A percentile compares a stretch with the other conserved stretches of the same genome.
phyloP scores from a whole-genome alignment of 2,888 invertebrate genomes.

The Clitarchus hookeri region DNA sequence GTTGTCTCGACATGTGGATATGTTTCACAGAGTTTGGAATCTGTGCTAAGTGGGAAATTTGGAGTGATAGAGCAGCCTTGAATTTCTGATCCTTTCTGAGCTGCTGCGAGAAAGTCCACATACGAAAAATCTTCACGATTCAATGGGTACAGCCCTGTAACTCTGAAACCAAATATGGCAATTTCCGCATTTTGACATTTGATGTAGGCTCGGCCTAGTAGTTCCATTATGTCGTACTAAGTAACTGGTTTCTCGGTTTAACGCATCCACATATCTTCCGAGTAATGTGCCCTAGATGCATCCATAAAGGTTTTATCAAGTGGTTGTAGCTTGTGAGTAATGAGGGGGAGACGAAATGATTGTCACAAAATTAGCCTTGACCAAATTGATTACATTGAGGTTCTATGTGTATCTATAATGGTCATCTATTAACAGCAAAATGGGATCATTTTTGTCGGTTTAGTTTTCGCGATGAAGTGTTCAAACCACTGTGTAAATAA shows the following conservation, averaged over 20 bases:
- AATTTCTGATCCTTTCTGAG: neutral
- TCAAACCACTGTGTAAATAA: neutral
- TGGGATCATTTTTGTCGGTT: neutral
- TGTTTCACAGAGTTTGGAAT: neutral
- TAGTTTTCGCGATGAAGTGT: neutral
- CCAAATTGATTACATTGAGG: neutral
- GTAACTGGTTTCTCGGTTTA: neutral
- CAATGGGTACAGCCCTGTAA: neutral
- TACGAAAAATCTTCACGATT: neutral
- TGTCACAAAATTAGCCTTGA: neutral
- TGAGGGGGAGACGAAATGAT: neutral
- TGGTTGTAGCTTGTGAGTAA: neutral
- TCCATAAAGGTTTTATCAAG: neutral
- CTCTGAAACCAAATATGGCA: neutral
- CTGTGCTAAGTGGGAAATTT: neutral
- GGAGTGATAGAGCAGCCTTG: neutral
- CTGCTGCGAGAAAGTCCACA: neutral
- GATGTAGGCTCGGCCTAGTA: neutral
- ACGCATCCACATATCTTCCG: neutral
- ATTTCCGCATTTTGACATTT: neutral
- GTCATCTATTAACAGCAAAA: neutral
- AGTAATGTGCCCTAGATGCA: neutral
- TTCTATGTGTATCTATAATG: neutral
- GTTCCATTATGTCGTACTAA: neutral
- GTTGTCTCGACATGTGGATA: neutral